Evolutionary conservation across 1,140 invertebrate genomes (phyloP), one percentile per base, ranked within the genome.

Genomic region (Euglossa dilemma): DNA sequence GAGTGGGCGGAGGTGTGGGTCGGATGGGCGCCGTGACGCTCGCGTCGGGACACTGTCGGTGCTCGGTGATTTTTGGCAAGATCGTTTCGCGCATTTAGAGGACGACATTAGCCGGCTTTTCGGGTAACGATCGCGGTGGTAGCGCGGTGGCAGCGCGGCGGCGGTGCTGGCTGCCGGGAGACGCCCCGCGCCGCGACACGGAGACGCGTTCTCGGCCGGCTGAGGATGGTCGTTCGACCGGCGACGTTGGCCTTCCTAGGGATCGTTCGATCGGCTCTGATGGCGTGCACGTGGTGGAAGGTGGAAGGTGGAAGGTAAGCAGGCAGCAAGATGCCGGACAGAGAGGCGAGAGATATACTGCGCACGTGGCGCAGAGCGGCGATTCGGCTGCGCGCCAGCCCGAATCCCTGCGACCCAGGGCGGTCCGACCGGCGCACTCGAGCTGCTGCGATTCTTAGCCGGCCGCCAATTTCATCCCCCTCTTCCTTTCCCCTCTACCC

Each of bases 11-110:
- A 20, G 50, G 61, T 47, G 57, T n/a, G 36, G 76, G 85, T 63
- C 63, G 73, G 79, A 59, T 75, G 70, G 88, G 84, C 77, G 81
- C 76, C 86, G 47, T 54, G 84, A 70, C 71, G 85, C n/a, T 52
- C 78, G 77, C 80, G 70, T 85, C 75, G 61, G 61, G 56, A 64
- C 59, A 59, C 73, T 36, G 18, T 64, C 54, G 80, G 52, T 36
- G 47, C 36, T 73, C 50, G 87, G 52, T 77, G 80, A 84, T 84
- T 87, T 87, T 87, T 87, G 86, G 85, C 82, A 69, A 73, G 81
- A 76, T 73, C 56, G 59, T 73, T 70, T 80, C 85, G 80, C 54
- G 74, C 66, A 71, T 80, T 67, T 69, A 80, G 81, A 77, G 64
- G 81, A 76, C 80, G 86, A 76, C 76, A 70, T 73, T 73, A 87